Evolutionary conservation across 2,797 vertebrate genomes (phyloP).

Genomic region (Cichlasoma orientale): DNA sequence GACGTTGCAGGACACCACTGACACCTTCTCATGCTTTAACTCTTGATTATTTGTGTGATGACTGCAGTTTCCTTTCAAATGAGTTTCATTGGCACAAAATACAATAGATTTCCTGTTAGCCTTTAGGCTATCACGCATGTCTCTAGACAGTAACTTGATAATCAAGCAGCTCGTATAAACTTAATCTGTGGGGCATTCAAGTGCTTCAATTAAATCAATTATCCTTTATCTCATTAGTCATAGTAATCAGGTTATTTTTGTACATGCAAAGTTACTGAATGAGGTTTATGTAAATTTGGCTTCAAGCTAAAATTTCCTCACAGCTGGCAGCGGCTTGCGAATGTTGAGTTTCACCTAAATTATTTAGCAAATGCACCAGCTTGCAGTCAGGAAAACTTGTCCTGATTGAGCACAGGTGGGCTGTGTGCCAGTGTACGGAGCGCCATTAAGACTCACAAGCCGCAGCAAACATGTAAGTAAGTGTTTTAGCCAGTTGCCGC

Average conservation of each 20-base stretch:
- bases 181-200: background rate
- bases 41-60: background rate
- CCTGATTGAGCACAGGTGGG: constrained; percentile 18
- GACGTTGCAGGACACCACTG: background rate
- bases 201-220: constrained; percentile 6
- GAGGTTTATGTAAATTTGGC: background rate
- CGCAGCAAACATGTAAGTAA: background rate
- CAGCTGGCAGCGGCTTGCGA: constrained; percentile 10
- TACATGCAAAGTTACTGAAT: constrained; percentile 3
- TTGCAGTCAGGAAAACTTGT: constrained; percentile 34
- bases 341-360: constrained; percentile 30
- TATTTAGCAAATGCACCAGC: constrained; percentile 41
- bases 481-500: constrained; percentile 4
- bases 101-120: background rate
- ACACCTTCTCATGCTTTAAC: background rate
- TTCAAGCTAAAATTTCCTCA: constrained; percentile 12
- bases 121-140: background rate
- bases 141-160: background rate
- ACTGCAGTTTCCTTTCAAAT: constrained; percentile 1
- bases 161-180: background rate
- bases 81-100: background rate
- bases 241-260: constrained; percentile 9
- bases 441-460: constrained; percentile 7
- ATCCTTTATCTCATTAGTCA: background rate
- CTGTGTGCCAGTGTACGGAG: constrained; percentile 4